These are phyloP conservation scores for Lepilemur ruficaudatus DNA, from an alignment of 2,797 vertebrate genomes.

Conservation along the genomic window DNA sequence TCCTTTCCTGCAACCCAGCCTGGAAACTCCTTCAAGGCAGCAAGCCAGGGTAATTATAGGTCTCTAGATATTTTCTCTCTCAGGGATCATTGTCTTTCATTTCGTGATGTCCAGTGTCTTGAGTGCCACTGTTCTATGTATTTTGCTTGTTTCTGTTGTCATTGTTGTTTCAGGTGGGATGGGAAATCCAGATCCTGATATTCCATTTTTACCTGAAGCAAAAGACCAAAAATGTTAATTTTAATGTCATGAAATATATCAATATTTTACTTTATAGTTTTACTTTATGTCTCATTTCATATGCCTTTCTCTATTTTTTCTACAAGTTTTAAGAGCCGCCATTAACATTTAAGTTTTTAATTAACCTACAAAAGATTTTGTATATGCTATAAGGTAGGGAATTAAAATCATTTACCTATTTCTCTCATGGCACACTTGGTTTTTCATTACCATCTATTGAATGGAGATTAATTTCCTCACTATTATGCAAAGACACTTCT, in stretches of 20 bases:
- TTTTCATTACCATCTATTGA: not conserved
- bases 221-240: not conserved
- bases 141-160: not conserved
- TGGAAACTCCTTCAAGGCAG: not conserved
- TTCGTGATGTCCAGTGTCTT: not conserved
- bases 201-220: not conserved
- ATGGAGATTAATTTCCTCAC: not conserved
- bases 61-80: not conserved
- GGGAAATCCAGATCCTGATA: not conserved
- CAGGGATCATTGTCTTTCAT: not conserved
- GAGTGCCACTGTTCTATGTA: not conserved
- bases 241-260: not conserved
- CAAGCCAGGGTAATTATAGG: not conserved
- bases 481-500: not conserved
- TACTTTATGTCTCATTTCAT: not conserved
- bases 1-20: not conserved
- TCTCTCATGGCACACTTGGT: not conserved
- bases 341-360: not conserved
- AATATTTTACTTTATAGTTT: not conserved
- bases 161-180: too few species aligned
- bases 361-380: not conserved
- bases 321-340: not conserved
- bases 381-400: not conserved
- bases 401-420: not conserved
- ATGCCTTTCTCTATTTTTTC: not conserved